Evolutionary conservation across 2,113 vertebrate genomes (phyloP).

Genomic region (Desmodus rotundus): DNA sequence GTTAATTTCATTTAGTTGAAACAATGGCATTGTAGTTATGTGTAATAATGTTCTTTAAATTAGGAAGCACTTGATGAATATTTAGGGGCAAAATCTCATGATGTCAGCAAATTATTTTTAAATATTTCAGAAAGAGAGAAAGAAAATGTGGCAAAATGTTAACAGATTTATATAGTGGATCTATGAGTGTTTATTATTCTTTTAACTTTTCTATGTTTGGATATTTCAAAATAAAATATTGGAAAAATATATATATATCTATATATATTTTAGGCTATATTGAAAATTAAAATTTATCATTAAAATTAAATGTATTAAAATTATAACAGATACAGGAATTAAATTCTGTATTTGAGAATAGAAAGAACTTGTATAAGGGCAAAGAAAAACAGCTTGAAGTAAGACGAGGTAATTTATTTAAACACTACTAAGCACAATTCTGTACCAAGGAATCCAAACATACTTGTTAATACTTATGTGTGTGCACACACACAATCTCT

Average conservation of each 20-base stretch:
- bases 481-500: neutral
- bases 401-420: neutral
- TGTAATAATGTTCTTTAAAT: neutral
- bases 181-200: neutral
- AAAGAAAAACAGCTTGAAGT: slow-evolving; percentile 6
- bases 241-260: neutral
- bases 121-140: neutral
- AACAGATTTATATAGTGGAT: neutral
- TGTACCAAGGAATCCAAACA: neutral
- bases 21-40: neutral
- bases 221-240: slow-evolving; percentile 19
- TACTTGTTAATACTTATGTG: neutral
- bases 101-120: neutral
- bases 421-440: neutral
- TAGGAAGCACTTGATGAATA: neutral
- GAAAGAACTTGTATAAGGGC: neutral
- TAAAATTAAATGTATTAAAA: neutral
- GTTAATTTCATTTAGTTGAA: neutral
- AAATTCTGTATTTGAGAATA: neutral
- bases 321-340: neutral
- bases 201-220: neutral
- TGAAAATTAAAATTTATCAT: neutral
- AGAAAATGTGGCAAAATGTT: neutral
- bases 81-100: neutral
- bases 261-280: neutral